phyloP scores from a whole-genome alignment of 2,888 invertebrate genomes.

The Sthenelais limicola region DNA sequence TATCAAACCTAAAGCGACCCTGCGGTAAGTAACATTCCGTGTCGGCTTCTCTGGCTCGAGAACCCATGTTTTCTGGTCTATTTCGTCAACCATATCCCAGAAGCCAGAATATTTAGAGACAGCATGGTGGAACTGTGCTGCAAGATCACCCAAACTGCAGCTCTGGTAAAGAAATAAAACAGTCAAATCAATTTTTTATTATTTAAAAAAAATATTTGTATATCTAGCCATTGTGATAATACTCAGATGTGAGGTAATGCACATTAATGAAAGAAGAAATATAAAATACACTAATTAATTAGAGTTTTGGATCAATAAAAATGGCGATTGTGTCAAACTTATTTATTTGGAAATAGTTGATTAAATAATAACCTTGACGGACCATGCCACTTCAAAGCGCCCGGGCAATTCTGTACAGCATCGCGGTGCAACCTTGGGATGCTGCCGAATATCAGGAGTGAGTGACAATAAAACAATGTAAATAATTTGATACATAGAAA shows the following conservation, averaged over 20 bases:
- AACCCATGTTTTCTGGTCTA: conserved; percentile 70
- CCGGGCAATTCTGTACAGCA: neutral
- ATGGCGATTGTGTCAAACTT: no score
- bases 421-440: neutral
- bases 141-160: conserved; percentile 54
- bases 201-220: neutral
- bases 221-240: neutral
- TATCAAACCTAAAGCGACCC: conserved; percentile 69
- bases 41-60: conserved; percentile 71
- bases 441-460: neutral
- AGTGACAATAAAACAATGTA: no score
- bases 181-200: conserved; percentile 13
- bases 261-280: neutral
- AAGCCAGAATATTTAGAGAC: conserved; percentile 63
- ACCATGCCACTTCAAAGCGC: neutral
- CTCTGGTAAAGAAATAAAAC: no score
- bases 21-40: conserved; percentile 60
- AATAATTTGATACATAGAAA: no score
- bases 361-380: neutral
- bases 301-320: no score
- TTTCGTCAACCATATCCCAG: conserved; percentile 68
- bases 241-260: neutral
- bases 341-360: no score
- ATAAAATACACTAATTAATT: no score
- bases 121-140: conserved; percentile 61